phyloP scores from a whole-genome alignment of 2,113 vertebrate genomes.

The Gasterosteus nipponicus region DNA sequence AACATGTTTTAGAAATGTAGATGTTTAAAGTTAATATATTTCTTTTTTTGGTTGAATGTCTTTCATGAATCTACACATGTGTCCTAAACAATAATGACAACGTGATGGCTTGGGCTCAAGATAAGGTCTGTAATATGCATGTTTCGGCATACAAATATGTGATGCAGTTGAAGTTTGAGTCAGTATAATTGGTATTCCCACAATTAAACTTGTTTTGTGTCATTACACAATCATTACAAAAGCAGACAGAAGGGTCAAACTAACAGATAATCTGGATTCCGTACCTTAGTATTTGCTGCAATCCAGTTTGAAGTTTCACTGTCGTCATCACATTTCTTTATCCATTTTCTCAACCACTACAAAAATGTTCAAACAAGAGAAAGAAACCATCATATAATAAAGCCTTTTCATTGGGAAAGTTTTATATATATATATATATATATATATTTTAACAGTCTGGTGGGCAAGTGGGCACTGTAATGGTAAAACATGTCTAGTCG shows the following conservation, averaged over 20 bases:
- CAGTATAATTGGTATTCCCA: background rate
- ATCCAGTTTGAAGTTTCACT: slow-evolving; percentile 99
- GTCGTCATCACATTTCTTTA: slow-evolving; percentile 99
- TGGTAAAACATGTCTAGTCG: background rate
- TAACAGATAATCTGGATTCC: background rate
- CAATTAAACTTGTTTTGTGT: background rate
- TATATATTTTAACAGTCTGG: background rate
- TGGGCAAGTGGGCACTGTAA: background rate
- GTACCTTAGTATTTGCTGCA: slow-evolving; percentile 98
- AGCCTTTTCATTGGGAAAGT: background rate
- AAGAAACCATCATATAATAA: background rate
- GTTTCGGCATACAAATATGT: background rate
- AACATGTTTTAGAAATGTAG: background rate
- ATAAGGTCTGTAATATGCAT: background rate
- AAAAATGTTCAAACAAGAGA: slow-evolving; percentile 35
- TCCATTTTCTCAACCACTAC: slow-evolving; percentile 99
- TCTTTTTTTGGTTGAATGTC: background rate
- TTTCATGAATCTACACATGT: background rate
- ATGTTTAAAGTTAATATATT: background rate
- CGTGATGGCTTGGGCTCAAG: background rate
- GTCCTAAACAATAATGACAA: background rate
- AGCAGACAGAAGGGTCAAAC: background rate
- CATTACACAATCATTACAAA: background rate
- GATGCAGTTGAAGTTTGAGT: background rate
- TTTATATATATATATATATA: background rate